Evolutionary conservation across 37 sponge, comb jelly and placozoan species (phyloP).

Genomic region (Crambe crambe): DNA sequence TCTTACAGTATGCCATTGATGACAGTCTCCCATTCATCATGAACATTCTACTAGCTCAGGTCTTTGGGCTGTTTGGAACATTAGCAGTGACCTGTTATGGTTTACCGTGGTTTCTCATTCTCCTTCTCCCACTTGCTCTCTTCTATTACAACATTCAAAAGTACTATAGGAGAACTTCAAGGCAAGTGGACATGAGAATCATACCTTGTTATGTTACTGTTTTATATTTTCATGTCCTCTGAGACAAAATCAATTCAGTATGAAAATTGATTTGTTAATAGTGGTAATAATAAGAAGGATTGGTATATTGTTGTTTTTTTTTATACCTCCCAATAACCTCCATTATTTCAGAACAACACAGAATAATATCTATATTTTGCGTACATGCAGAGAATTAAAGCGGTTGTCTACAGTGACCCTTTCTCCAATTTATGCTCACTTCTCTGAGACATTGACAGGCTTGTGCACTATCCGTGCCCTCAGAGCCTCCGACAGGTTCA

Average conservation of each 20-base stretch:
- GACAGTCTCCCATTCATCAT: constrained; percentile 93
- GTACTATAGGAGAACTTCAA: constrained; percentile 94
- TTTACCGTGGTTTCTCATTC: constrained; percentile 84
- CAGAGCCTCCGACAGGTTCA: constrained; percentile 70
- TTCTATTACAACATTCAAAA: constrained; percentile 92
- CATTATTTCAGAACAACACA: no score
- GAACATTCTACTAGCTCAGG: constrained; percentile 93
- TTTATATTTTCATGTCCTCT: no score
- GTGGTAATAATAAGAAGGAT: no score
- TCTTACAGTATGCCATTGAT: constrained; percentile 88
- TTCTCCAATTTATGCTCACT: constrained; percentile 97
- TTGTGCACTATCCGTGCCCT: constrained; percentile 81
- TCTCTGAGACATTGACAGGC: constrained; percentile 89
- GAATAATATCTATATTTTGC: no score
- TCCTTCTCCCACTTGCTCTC: constrained; percentile 80
- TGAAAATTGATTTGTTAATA: no score
- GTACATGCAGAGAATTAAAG: constrained; percentile 87
- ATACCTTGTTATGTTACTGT: no score
- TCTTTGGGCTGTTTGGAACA: constrained; percentile 88
- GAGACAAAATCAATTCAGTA: no score
- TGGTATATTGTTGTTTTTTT: no score
- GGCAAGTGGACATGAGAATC: constrained; percentile 55
- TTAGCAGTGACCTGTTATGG: constrained; percentile 91
- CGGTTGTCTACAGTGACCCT: constrained; percentile 88
- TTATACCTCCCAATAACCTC: no score